Evolutionary conservation across 2,797 vertebrate genomes (phyloP).

Genomic region (Peromyscus eremicus): DNA sequence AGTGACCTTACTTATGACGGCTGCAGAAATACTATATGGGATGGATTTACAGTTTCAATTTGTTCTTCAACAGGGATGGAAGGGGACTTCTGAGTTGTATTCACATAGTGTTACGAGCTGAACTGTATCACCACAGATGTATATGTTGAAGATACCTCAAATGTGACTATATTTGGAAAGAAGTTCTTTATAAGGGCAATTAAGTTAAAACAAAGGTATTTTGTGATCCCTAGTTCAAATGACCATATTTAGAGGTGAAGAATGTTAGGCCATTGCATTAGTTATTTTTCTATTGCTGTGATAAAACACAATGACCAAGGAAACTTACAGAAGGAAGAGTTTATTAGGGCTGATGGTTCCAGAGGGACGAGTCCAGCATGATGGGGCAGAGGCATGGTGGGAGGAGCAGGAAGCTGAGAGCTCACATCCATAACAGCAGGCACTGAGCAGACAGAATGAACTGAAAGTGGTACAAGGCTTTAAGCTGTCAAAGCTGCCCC

Average conservation of each 20-base stretch:
- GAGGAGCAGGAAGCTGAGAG: background rate
- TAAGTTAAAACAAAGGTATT: background rate
- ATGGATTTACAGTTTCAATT: background rate
- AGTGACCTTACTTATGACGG: background rate
- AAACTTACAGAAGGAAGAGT: background rate
- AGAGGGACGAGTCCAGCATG: background rate
- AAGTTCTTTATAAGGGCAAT: background rate
- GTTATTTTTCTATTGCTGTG: background rate
- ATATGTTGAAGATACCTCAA: background rate
- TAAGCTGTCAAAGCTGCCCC: background rate
- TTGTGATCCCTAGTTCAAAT: background rate
- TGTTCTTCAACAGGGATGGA: background rate
- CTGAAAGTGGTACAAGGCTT: background rate
- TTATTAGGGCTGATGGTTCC: background rate
- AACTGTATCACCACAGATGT: background rate
- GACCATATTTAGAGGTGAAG: background rate
- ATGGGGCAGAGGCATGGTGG: background rate
- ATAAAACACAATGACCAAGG: no score
- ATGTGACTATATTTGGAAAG: background rate
- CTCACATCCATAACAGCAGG: background rate
- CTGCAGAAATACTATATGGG: background rate
- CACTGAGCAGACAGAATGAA: background rate
- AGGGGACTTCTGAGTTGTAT: background rate
- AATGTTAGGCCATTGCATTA: background rate
- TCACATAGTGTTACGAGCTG: background rate